Evolutionary conservation across 1,140 invertebrate species (phyloP).

Genomic region (Caenorhabditis briggsae): DNA sequence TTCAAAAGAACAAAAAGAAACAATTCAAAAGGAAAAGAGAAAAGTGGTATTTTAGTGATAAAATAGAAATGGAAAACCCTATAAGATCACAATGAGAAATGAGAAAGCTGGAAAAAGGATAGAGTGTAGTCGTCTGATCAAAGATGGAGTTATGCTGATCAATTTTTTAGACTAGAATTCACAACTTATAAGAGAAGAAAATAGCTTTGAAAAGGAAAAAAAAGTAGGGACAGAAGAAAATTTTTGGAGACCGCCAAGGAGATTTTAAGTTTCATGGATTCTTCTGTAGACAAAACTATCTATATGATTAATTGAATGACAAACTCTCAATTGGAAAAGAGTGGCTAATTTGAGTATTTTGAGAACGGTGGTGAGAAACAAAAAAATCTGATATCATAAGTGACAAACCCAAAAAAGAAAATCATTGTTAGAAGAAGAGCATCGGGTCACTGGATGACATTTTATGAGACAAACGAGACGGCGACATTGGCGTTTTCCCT

Average conservation of each 20-base stretch:
- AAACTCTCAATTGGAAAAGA: not conserved
- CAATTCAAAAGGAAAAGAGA: conserved; percentile 24
- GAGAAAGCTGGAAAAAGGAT: conserved; percentile 47
- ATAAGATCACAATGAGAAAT: conserved; percentile 51
- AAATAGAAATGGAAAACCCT: conserved; percentile 48
- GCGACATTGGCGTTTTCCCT: conserved; percentile 41
- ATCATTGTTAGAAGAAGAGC: conserved; percentile 63
- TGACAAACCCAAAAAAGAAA: not conserved
- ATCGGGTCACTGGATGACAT: conserved; percentile 67
- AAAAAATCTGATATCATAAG: conserved; percentile 29
- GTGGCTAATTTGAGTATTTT: not conserved
- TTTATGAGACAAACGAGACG: conserved; percentile 63
- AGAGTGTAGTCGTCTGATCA: not conserved
- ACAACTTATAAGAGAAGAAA: not conserved
- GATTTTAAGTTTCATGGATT: no score
- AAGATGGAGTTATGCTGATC: not conserved
- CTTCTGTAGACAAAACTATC: no score
- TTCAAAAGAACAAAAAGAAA: not conserved
- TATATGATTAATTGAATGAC: not conserved
- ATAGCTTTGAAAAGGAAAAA: not conserved
- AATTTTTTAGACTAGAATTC: conserved; percentile 14
- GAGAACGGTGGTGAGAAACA: not conserved
- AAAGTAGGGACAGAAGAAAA: not conserved
- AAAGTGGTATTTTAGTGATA: conserved; percentile 2
- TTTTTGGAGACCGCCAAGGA: no score